phyloP scores from a whole-genome alignment of 2,113 vertebrate genomes.

The Pongo pygmaeus region DNA sequence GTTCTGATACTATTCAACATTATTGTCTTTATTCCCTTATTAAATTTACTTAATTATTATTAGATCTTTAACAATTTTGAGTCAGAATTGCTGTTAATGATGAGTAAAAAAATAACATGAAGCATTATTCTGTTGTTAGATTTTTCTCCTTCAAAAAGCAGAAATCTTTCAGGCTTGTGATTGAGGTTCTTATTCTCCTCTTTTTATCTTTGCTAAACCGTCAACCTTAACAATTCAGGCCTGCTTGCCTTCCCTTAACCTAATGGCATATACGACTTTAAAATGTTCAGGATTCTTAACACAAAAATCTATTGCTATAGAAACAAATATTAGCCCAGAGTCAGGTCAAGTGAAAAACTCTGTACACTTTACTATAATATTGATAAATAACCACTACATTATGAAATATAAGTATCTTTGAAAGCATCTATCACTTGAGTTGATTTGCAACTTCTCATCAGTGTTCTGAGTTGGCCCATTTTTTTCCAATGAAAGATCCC shows the following conservation, averaged over 20 bases:
- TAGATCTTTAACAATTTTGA: constrained; percentile 57
- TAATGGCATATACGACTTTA: constrained; percentile 59
- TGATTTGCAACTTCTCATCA: constrained; percentile 66
- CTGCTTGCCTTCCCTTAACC: constrained; percentile 68
- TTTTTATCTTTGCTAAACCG: constrained; percentile 60
- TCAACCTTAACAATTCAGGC: constrained; percentile 55
- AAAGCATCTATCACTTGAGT: constrained; percentile 58
- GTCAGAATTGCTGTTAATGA: constrained; percentile 52
- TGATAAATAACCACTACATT: constrained; percentile 76
- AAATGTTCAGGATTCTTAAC: constrained; percentile 75
- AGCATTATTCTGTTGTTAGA: constrained; percentile 24
- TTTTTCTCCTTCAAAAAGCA: background rate
- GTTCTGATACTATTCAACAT: constrained; percentile 69
- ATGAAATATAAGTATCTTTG: constrained; percentile 63
- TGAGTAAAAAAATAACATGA: constrained; percentile 27
- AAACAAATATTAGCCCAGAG: constrained; percentile 83
- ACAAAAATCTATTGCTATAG: constrained; percentile 79
- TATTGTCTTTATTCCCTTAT: constrained; percentile 56
- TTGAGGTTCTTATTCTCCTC: constrained; percentile 45
- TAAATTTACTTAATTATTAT: constrained; percentile 71
- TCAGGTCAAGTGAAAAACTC: constrained; percentile 80
- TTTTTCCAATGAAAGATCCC: constrained; percentile 62
- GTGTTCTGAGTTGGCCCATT: constrained; percentile 69
- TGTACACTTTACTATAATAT: constrained; percentile 80
- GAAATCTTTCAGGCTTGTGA: constrained; percentile 40